These are phyloP conservation scores for Lamellibrachia satsuma DNA, from an alignment of 2,888 invertebrate species.

Conservation along the genomic window DNA sequence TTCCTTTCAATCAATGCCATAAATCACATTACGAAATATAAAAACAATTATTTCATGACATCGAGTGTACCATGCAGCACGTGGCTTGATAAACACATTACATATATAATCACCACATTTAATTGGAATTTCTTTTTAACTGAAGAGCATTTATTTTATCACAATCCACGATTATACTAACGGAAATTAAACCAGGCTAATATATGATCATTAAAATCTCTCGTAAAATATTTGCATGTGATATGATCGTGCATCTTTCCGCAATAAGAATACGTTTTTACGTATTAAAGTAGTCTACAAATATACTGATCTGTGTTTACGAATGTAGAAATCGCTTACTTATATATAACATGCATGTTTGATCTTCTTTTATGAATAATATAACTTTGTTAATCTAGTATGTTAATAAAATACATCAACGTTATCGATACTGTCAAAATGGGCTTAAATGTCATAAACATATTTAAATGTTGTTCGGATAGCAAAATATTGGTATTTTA, in stretches of 20 bases:
- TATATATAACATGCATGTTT: background rate
- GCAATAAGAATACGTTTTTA: background rate
- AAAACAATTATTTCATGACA: too few species aligned
- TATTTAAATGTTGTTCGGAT: too few species aligned
- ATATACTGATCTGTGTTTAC: background rate
- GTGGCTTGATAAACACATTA: too few species aligned
- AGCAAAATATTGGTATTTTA: too few species aligned
- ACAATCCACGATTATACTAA: background rate
- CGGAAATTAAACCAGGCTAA: background rate
- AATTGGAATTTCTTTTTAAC: background rate
- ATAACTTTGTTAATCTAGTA: background rate
- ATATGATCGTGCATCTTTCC: too few species aligned
- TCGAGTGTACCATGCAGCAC: too few species aligned
- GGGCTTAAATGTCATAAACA: too few species aligned
- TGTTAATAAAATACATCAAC: too few species aligned
- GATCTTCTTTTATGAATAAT: background rate
- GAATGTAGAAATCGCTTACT: background rate
- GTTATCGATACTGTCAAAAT: too few species aligned
- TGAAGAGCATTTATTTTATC: background rate
- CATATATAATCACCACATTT: background rate
- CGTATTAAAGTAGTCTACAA: background rate
- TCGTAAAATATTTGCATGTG: too few species aligned
- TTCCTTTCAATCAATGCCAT: background rate
- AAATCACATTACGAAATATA: background rate
- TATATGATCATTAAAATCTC: too few species aligned